Conservation (phyloP, 2,113 vertebrate species). For the Solea senegalensis region DNA sequence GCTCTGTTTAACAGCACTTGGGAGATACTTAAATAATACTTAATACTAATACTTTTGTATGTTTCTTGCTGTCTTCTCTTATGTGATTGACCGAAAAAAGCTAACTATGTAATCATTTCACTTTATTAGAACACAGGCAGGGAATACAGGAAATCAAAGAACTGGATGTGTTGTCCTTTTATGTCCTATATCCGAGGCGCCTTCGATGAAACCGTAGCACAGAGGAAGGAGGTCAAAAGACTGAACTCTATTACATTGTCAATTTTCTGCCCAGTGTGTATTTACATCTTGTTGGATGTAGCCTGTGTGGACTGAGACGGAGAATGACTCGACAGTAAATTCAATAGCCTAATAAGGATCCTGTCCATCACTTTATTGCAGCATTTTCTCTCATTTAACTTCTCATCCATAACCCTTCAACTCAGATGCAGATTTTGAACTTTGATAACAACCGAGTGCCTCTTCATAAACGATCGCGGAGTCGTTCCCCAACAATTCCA, state of each 20-base stretch:
- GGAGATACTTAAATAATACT: no score
- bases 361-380: slow-evolving; percentile 11
- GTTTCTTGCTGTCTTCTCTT: no score
- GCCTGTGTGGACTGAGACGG: slow-evolving; percentile 16
- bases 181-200: slow-evolving; percentile 3
- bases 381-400: slow-evolving; percentile 25
- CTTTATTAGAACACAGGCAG: no score
- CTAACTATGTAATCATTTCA: no score
- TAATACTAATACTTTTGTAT: no score
- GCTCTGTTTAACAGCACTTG: no score
- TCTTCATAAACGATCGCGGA: slow-evolving; percentile 3
- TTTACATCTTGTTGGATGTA: slow-evolving; percentile 34
- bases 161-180: neutral
- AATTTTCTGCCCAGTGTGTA: slow-evolving; percentile 4
- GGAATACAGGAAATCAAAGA: neutral
- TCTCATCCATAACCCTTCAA: slow-evolving; percentile 20
- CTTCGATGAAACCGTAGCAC: neutral
- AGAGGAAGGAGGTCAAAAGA: slow-evolving; percentile 22
- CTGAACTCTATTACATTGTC: slow-evolving; percentile 6
- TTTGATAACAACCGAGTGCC: neutral
- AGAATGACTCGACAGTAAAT: slow-evolving; percentile 34
- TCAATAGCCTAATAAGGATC: slow-evolving; percentile 35
- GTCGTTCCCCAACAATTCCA: neutral
- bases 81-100: no score
- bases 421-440: slow-evolving; percentile 35